phyloP scores from a whole-genome alignment of 2,113 vertebrate genomes.

The Phrynocephalus versicolor region DNA sequence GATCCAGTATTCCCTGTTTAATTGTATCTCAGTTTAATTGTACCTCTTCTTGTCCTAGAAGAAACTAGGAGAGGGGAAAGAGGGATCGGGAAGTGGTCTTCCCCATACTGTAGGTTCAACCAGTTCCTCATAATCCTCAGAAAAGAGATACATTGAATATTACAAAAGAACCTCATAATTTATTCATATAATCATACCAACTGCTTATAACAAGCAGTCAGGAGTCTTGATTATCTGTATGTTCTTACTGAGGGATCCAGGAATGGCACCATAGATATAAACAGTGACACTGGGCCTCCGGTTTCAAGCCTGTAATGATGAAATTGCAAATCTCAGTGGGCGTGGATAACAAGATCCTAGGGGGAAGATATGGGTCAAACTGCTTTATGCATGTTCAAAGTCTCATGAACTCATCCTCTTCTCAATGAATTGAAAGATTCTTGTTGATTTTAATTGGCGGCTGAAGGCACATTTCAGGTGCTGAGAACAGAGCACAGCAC shows the following conservation, averaged over 20 bases:
- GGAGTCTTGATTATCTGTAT: neutral
- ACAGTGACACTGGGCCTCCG: neutral
- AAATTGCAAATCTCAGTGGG: conserved; percentile 24
- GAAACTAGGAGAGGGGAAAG: conserved; percentile 14
- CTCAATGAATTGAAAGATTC: conserved; percentile 11
- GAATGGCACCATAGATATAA: neutral
- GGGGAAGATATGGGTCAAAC: conserved; percentile 11
- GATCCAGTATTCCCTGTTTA: too few species aligned
- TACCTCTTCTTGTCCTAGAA: conserved; percentile 16
- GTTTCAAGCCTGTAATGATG: neutral
- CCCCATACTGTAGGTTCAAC: neutral
- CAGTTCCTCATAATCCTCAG: neutral
- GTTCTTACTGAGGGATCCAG: neutral
- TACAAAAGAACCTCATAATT: neutral
- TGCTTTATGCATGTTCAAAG: neutral
- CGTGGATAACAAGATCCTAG: neutral
- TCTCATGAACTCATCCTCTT: neutral
- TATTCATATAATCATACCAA: neutral
- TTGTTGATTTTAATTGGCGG: neutral
- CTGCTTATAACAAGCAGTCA: neutral
- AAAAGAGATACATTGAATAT: neutral
- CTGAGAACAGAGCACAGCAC: neutral
- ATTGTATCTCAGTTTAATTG: too few species aligned
- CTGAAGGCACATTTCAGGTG: conserved; percentile 11
- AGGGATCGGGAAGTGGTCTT: neutral